Conservation (phyloP, 53 echinoderm and acorn worm genomes). For the Arbacia lixula region DNA sequence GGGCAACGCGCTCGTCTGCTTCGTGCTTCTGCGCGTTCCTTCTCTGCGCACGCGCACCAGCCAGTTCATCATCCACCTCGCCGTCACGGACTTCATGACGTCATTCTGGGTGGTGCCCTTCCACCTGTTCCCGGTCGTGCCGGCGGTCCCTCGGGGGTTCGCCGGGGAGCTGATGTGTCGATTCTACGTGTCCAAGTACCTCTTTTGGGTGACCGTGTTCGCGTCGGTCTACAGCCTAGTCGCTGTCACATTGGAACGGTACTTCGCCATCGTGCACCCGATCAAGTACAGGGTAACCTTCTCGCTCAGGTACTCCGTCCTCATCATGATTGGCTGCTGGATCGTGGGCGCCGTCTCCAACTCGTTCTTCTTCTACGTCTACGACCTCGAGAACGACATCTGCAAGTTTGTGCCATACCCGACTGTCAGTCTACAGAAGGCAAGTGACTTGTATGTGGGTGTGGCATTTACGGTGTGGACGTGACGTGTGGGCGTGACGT, state of each 20-base stretch:
- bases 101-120: conserved; percentile 84
- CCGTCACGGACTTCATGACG: conserved; percentile 71
- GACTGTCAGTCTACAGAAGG: not conserved
- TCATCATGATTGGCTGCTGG: conserved; percentile 78
- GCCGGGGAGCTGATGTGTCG: conserved; percentile 83
- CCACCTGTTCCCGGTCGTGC: conserved; percentile 66
- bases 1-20: conserved; percentile 89
- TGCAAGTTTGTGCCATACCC: conserved; percentile 68
- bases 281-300: conserved; percentile 72
- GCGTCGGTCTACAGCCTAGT: conserved; percentile 83
- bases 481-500: no score
- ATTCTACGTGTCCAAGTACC: conserved; percentile 81
- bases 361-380: conserved; percentile 75
- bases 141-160: conserved; percentile 60
- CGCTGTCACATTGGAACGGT: conserved; percentile 84
- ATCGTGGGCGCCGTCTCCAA: conserved; percentile 69
- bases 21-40: conserved; percentile 73
- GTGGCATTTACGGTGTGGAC: no score
- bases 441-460: no score
- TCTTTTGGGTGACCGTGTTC: conserved; percentile 84
- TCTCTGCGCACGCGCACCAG: conserved; percentile 74
- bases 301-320: conserved; percentile 41
- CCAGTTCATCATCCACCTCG: conserved; percentile 83
- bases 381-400: conserved; percentile 58
- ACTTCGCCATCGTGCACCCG: conserved; percentile 85